These are phyloP conservation scores for Brevimyrus niger DNA, from an alignment of 2,113 vertebrate species.

Conservation along the genomic window DNA sequence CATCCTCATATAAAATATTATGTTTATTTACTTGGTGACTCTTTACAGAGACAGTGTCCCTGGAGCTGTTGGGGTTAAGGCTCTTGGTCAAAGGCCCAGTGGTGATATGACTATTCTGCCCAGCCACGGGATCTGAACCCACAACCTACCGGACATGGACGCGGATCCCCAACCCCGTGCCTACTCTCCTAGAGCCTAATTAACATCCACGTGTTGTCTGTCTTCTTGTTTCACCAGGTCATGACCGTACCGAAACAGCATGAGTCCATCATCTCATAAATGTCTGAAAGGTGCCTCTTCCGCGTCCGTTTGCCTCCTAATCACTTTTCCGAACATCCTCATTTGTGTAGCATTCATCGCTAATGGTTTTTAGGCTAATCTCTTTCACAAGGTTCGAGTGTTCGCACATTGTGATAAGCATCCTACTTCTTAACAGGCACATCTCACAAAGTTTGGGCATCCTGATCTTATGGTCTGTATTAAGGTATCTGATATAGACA, in stretches of 20 bases:
- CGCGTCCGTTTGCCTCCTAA: background rate
- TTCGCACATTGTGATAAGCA: background rate
- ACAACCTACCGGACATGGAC: background rate
- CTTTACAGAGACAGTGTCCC: background rate
- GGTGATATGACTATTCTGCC: background rate
- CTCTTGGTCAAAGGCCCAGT: background rate
- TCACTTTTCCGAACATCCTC: background rate
- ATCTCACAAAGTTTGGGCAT: background rate
- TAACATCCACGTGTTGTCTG: background rate
- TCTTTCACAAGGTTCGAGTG: background rate
- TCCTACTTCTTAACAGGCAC: background rate
- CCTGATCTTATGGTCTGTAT: slow-evolving; percentile 38
- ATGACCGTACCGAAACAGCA: background rate
- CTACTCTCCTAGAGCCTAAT: background rate
- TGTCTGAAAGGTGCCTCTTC: background rate
- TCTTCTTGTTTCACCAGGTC: background rate
- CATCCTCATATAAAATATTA: background rate
- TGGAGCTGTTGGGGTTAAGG: background rate
- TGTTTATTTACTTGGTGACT: background rate
- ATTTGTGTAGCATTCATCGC: background rate
- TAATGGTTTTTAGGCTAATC: background rate
- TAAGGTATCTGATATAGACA: slow-evolving; percentile 38
- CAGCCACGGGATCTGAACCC: background rate
- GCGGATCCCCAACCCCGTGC: background rate
- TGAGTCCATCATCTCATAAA: background rate